Conservation (phyloP, 2,113 vertebrate genomes). For the Alectura lathami region DNA sequence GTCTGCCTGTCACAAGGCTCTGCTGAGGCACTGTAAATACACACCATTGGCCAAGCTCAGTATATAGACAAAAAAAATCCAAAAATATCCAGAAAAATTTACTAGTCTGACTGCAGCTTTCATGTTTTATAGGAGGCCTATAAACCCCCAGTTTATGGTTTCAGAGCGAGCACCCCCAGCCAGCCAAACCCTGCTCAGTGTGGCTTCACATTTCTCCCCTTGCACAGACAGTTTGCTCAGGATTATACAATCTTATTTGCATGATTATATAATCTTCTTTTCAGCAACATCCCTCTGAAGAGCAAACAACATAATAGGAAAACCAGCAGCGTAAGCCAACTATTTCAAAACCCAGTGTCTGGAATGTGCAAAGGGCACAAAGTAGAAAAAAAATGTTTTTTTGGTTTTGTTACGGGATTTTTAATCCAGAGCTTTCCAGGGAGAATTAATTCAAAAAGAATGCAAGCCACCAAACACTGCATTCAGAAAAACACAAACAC, state of each 20-base stretch:
- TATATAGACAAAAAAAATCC: constrained; percentile 5
- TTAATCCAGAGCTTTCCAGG: constrained; percentile 55
- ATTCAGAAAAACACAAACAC: constrained; percentile 40
- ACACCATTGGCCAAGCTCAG: constrained; percentile 28
- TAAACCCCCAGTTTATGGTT: neutral
- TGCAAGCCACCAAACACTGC: neutral
- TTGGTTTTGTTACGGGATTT: constrained; percentile 49
- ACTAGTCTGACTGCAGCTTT: neutral
- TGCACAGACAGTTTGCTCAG: constrained; percentile 46
- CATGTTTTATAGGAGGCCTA: neutral
- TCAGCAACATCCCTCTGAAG: constrained; percentile 73
- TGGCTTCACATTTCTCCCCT: neutral
- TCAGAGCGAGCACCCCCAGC: neutral
- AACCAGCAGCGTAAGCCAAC: constrained; percentile 58
- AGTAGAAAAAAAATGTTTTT: neutral
- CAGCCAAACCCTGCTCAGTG: neutral
- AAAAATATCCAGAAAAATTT: neutral
- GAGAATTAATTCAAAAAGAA: constrained; percentile 47
- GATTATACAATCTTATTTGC: constrained; percentile 69
- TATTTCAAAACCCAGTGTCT: constrained; percentile 61
- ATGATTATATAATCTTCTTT: constrained; percentile 77
- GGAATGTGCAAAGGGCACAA: constrained; percentile 61
- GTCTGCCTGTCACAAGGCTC: neutral
- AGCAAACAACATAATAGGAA: constrained; percentile 72
- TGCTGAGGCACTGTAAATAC: constrained; percentile 3